Percentiles rank a stretch among this genome's conserved stretches.
phyloP scores from a whole-genome alignment of 2,888 invertebrate genomes.

The Rhyacophila evoluta region DNA sequence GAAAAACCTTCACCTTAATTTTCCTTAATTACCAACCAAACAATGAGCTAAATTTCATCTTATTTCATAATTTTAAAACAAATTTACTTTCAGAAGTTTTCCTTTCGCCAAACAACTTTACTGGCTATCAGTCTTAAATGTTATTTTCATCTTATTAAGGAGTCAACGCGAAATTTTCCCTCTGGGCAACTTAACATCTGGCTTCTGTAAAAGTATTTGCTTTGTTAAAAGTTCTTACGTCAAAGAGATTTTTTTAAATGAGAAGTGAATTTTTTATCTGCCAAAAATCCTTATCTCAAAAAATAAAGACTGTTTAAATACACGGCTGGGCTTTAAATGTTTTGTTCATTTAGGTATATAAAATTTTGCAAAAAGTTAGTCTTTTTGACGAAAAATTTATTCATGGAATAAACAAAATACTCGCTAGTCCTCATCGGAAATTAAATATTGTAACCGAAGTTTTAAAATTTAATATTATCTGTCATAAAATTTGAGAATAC shows the following conservation, averaged over 20 bases:
- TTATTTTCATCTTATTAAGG: constrained; percentile 24
- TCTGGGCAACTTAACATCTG: constrained; percentile 24
- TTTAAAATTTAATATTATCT: too few relatives aligned
- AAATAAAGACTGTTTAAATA: constrained; percentile 24
- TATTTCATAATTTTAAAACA: constrained; percentile 24
- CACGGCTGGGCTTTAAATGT: not conserved
- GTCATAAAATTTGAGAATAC: too few relatives aligned
- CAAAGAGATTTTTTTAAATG: constrained; percentile 24
- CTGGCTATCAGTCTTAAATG: constrained; percentile 22
- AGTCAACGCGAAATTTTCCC: constrained; percentile 24
- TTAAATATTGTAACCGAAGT: too few relatives aligned
- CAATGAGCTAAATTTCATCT: constrained; percentile 19
- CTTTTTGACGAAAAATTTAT: not conserved
- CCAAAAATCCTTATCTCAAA: constrained; percentile 18
- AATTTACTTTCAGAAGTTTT: constrained; percentile 16
- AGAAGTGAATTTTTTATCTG: constrained; percentile 19
- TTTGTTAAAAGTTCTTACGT: constrained; percentile 18
- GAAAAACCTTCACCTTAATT: constrained; percentile 16
- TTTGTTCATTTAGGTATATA: constrained; percentile 5
- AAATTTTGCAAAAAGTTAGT: not conserved
- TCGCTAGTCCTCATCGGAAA: too few relatives aligned
- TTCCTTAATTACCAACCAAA: constrained; percentile 19
- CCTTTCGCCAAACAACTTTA: constrained; percentile 21
- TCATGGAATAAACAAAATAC: not conserved
- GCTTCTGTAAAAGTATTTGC: constrained; percentile 22